phyloP scores from a whole-genome alignment of 2,113 vertebrate species.

The Saguinus imperator region DNA sequence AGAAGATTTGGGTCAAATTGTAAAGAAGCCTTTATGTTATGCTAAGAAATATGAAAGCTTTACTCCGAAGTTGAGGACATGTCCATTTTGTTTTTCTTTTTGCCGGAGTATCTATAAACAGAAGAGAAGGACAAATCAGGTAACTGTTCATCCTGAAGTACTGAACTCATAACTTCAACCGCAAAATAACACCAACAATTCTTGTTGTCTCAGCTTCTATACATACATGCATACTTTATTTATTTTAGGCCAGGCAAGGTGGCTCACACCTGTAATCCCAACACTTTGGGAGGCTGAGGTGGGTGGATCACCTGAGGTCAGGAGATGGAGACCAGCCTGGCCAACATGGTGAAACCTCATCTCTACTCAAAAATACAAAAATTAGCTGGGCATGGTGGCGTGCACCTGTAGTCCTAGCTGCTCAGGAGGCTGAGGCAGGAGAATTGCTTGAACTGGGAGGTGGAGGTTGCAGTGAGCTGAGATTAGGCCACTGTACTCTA shows the following conservation, averaged over 20 bases:
- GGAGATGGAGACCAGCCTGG: no score
- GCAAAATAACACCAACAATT: background rate
- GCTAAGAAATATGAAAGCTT: background rate
- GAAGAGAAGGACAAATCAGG: background rate
- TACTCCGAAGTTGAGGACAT: background rate
- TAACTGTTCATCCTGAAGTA: background rate
- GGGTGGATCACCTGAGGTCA: no score
- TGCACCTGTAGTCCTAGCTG: no score
- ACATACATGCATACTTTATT: background rate
- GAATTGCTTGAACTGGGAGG: no score
- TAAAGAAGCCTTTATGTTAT: background rate
- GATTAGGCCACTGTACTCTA: no score
- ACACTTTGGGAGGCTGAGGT: no score
- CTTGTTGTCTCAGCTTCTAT: background rate
- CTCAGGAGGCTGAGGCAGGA: no score
- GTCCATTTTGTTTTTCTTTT: background rate
- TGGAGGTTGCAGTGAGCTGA: no score
- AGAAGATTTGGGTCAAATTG: background rate
- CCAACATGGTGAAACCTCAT: no score
- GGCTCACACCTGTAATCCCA: no score
- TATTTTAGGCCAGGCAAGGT: background rate
- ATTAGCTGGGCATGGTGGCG: no score
- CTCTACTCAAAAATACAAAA: no score
- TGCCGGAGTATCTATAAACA: background rate
- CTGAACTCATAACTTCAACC: background rate